Evolutionary conservation across 2,888 invertebrate species (phyloP).

Genomic region (Hecatera dysodea): DNA sequence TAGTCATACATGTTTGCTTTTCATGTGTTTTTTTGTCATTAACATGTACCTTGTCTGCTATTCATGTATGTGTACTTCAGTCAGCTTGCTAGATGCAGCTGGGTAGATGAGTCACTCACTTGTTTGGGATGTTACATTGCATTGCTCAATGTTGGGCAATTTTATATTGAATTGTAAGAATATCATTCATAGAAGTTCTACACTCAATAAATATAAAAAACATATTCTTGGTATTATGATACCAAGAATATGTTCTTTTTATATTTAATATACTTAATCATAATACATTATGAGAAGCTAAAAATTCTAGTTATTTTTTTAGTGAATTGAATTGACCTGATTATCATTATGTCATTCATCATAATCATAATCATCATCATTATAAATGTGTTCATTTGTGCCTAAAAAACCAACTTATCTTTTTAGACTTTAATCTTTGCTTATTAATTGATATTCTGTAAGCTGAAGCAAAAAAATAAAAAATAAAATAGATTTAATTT

Average conservation of each 20-base stretch:
- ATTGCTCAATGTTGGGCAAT: slow-evolving; percentile 40
- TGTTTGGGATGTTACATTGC: slow-evolving; percentile 27
- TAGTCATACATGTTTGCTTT: neutral
- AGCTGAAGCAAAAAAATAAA: neutral
- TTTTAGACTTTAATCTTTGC: neutral
- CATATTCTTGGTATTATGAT: neutral
- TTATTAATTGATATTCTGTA: neutral
- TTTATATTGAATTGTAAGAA: slow-evolving; percentile 17
- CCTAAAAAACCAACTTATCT: slow-evolving; percentile 21
- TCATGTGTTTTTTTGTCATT: slow-evolving; percentile 4
- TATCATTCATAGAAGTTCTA: neutral
- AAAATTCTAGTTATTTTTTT: too few relatives aligned
- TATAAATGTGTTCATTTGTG: neutral
- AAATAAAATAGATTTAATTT: neutral
- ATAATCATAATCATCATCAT: too few relatives aligned
- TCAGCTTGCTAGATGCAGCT: too few relatives aligned
- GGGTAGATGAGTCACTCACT: slow-evolving; percentile 31
- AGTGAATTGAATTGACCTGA: neutral
- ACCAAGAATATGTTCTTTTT: slow-evolving; percentile 3
- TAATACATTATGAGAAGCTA: too few relatives aligned
- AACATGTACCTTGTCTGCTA: neutral
- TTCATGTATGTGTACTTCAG: slow-evolving; percentile 3
- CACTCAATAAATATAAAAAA: slow-evolving; percentile 9
- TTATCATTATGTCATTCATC: slow-evolving; percentile 1
- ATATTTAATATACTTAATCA: too few relatives aligned